Evolutionary conservation across 2,888 invertebrate genomes (phyloP), one percentile per base, ranked within the genome.

Genomic region (Macroteleia sp.): DNA sequence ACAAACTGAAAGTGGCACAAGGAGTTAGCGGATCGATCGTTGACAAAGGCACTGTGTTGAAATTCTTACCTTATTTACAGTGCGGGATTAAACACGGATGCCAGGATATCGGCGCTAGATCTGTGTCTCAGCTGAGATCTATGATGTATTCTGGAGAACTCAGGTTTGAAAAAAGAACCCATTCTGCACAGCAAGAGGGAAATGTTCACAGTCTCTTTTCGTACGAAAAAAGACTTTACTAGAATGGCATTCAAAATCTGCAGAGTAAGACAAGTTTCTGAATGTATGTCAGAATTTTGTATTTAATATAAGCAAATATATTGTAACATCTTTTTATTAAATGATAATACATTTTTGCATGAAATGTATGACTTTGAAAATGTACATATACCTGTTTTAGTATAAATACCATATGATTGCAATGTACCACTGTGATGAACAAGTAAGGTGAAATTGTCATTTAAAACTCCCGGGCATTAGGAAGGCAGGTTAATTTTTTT

Each of bases 1-100:
- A 99, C 89, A 97, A 98, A 87, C 94, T 99, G 85, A 96, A 98
- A 92, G 99, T 99, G 9, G 99, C 99, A 0, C 99, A 99, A 91
- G 99, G 99, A 46, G 99, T 99, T 0, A 98, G 98, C 86, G 99
- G 99, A 10, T 97, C 97, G 62, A 99, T 99, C 90, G 97, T 98
- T 1, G 99, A 99, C 91, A 99, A 99, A 90, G 99, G 99, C 19
- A 98, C 98, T 19, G 97, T 99, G 25, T 93, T 99, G 77, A 95
- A 97, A 81, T 99, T 98, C 92, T 93, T 99, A 64, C 99, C 99
- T 0, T 99, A 99, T 90, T 92, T 99, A 75, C 96, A 98, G 87
- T 95, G 98, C 81, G 99, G 99, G 0, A 94, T 99, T 82, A 97
- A 97, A 90, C 99, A 99, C 91, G 97, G 99, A 81, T 98, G 97